Conservation (phyloP, 2,113 vertebrate genomes). For the Lophochroa leadbeateri region DNA sequence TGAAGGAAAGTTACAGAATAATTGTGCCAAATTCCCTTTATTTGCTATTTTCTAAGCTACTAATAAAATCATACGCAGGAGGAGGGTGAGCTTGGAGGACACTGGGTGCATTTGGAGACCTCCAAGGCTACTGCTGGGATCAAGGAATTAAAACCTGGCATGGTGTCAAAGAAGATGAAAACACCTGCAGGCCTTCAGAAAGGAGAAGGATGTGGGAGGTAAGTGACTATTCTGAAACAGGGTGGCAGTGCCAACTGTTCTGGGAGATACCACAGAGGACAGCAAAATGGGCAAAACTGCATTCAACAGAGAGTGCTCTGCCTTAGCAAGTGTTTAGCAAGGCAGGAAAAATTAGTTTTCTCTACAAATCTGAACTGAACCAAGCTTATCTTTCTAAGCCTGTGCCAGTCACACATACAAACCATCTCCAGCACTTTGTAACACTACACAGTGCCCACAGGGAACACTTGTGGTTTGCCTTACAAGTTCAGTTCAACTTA, state of each 20-base stretch:
- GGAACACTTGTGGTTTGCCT: not conserved
- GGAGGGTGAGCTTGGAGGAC: not conserved
- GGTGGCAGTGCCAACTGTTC: not conserved
- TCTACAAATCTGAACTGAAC: not conserved
- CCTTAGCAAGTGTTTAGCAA: not conserved
- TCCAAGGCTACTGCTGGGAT: not conserved
- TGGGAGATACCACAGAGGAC: not conserved
- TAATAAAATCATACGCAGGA: not conserved
- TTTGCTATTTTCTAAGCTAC: not conserved
- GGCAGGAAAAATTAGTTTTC: not conserved
- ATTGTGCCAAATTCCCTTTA: not conserved
- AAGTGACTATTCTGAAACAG: not conserved
- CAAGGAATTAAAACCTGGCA: not conserved
- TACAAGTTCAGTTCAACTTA: not conserved
- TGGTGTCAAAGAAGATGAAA: not conserved
- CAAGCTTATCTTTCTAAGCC: not conserved
- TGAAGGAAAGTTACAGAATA: not conserved
- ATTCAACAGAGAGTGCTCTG: fast-evolving
- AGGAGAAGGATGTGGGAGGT: not conserved
- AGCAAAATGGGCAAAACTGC: not conserved
- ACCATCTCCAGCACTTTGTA: not conserved
- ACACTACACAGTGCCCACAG: not conserved
- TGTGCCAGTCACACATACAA: not conserved
- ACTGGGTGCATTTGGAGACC: not conserved
- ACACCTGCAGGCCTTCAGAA: not conserved